Percentiles rank a stretch among this genome's conserved stretches.
Evolutionary conservation across 2,113 vertebrate genomes (phyloP).

Genomic region (Psephotus haematonotus): DNA sequence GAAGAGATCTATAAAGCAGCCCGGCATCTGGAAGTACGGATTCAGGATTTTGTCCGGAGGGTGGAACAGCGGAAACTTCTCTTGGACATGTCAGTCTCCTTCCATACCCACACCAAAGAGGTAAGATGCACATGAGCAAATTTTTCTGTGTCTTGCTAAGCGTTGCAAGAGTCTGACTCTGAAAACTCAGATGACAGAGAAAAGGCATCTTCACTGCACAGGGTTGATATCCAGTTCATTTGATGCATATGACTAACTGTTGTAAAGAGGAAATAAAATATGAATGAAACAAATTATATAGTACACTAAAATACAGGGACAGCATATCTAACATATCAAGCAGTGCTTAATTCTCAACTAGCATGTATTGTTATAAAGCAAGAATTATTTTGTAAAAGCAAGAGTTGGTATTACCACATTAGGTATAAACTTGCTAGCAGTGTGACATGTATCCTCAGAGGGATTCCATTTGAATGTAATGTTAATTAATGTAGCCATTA

Average conservation of each 20-base stretch:
- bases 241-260: neutral
- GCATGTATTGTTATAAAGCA: neutral
- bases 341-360: neutral
- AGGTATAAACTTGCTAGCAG: neutral
- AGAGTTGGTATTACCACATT: slow-evolving; percentile 21
- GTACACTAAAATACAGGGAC: neutral
- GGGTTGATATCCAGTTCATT: neutral
- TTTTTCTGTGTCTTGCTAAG: neutral
- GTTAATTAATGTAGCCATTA: slow-evolving; percentile 60
- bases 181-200: neutral
- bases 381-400: slow-evolving; percentile 15
- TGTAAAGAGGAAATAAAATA: neutral
- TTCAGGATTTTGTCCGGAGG: slow-evolving; percentile 96
- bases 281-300: neutral
- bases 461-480: slow-evolving; percentile 46
- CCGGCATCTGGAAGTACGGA: slow-evolving; percentile 95
- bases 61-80: slow-evolving; percentile 98
- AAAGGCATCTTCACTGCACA: neutral
- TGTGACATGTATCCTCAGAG: neutral
- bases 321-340: neutral
- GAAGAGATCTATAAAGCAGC: slow-evolving; percentile 99
- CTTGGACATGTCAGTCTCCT: slow-evolving; percentile 98
- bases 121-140: slow-evolving; percentile 69
- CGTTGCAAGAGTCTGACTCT: neutral
- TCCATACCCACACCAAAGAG: slow-evolving; percentile 99